Percentiles rank a stretch among this genome's conserved stretches.
Evolutionary conservation across 2,113 vertebrate species (phyloP).

Genomic region (Uria aalge): DNA sequence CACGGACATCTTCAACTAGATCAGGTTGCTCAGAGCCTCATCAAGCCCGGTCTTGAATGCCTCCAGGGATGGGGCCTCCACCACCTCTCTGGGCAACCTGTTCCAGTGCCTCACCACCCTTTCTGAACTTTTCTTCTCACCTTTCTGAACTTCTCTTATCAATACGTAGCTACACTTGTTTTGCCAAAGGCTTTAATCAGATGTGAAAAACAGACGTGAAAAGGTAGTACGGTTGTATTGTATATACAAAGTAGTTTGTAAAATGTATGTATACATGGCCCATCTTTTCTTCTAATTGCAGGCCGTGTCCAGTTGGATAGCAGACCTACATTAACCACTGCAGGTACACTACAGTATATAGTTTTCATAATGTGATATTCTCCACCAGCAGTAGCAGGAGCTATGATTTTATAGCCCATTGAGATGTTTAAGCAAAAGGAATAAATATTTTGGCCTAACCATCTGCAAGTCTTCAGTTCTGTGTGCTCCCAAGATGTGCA

Average conservation of each 20-base stretch:
- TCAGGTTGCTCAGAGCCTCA: no score
- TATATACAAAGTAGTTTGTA: neutral
- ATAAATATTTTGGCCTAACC: neutral
- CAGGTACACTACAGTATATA: neutral
- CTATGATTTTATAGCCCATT: neutral
- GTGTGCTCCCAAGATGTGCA: neutral
- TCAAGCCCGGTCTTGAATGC: no score
- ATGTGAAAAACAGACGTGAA: neutral
- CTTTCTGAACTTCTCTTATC: neutral
- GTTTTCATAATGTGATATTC: neutral
- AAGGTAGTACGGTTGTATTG: accelerated
- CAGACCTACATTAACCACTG: neutral
- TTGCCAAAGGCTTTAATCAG: neutral
- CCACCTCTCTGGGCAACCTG: no score
- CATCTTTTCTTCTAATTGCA: neutral
- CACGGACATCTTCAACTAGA: no score
- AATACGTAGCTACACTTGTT: neutral
- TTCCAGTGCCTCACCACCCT: no score
- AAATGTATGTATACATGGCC: neutral
- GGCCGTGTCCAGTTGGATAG: conserved; percentile 40
- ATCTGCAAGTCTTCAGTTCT: neutral
- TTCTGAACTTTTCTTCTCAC: neutral
- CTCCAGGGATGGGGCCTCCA: no score
- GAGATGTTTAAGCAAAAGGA: neutral
- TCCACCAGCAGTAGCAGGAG: neutral